These are phyloP conservation scores for Drosophila trapezifrons DNA, from an alignment of 1,140 invertebrate genomes.

Conservation along the genomic window DNA sequence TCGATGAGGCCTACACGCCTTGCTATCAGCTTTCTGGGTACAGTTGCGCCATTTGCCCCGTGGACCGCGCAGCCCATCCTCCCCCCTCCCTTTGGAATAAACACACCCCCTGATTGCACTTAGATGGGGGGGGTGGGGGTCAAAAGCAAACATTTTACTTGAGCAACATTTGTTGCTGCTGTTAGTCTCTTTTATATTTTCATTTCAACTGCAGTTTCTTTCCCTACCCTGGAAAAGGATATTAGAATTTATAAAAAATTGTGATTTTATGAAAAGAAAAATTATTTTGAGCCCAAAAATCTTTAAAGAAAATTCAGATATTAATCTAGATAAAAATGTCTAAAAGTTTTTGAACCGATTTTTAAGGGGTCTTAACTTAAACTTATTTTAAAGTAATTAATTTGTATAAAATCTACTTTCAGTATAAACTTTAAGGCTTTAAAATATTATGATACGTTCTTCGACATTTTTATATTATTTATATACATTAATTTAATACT, in stretches of 20 bases:
- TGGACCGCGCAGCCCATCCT: background rate
- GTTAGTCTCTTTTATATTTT: slow-evolving; percentile 27
- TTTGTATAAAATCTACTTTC: no score
- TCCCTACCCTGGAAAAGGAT: slow-evolving; percentile 5
- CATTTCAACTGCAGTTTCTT: slow-evolving; percentile 11
- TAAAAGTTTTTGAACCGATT: no score
- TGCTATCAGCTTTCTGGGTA: slow-evolving; percentile 58
- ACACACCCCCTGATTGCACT: slow-evolving; percentile 48
- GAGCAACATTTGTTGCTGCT: slow-evolving; percentile 66
- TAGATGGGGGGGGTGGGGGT: slow-evolving; percentile 56
- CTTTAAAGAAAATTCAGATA: no score
- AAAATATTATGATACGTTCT: no score
- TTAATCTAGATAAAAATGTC: no score
- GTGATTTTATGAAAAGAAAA: background rate
- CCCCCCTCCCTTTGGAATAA: background rate
- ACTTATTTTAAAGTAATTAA: background rate
- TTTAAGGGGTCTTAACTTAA: no score
- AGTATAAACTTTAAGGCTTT: no score
- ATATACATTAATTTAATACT: no score
- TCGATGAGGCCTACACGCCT: slow-evolving; percentile 60
- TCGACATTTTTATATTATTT: no score
- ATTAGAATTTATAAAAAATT: background rate
- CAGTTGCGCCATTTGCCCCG: slow-evolving; percentile 51
- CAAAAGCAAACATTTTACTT: slow-evolving; percentile 80
- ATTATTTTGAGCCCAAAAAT: no score